Conservation (phyloP, 2,113 vertebrate genomes). For the Lagopus muta region DNA sequence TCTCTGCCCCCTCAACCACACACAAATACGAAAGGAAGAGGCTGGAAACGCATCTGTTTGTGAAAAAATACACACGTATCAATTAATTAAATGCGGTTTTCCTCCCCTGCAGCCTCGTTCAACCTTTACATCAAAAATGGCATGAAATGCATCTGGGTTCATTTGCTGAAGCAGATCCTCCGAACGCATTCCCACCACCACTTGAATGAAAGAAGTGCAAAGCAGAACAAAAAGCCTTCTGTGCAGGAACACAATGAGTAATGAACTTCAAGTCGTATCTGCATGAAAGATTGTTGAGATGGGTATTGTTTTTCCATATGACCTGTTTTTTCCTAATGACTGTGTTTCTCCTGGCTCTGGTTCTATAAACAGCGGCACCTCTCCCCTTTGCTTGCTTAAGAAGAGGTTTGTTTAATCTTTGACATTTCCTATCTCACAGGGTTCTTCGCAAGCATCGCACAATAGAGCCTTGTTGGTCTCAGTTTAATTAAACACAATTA, state of each 20-base stretch:
- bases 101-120: constrained; percentile 68
- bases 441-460: constrained; percentile 45
- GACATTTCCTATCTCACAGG: constrained; percentile 58
- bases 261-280: constrained; percentile 62
- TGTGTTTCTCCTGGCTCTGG: constrained; percentile 74
- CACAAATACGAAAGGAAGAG: constrained; percentile 21
- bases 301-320: constrained; percentile 72
- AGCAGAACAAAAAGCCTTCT: constrained; percentile 77
- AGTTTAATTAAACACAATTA: constrained; percentile 51
- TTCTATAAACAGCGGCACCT: constrained; percentile 54
- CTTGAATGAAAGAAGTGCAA: constrained; percentile 65
- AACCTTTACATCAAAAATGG: constrained; percentile 47
- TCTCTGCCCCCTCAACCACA: neutral
- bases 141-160: constrained; percentile 49
- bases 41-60: constrained; percentile 29
- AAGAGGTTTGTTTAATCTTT: constrained; percentile 38
- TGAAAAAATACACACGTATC: neutral
- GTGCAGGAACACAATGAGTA: constrained; percentile 75
- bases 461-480: constrained; percentile 75
- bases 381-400: constrained; percentile 32
- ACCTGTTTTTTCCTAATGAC: constrained; percentile 58
- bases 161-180: constrained; percentile 51
- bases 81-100: constrained; percentile 53
- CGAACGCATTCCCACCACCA: constrained; percentile 57
- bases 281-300: constrained; percentile 57